Evolutionary conservation across 2,888 invertebrate species (phyloP).

Genomic region (Stenolophus ochropezus): DNA sequence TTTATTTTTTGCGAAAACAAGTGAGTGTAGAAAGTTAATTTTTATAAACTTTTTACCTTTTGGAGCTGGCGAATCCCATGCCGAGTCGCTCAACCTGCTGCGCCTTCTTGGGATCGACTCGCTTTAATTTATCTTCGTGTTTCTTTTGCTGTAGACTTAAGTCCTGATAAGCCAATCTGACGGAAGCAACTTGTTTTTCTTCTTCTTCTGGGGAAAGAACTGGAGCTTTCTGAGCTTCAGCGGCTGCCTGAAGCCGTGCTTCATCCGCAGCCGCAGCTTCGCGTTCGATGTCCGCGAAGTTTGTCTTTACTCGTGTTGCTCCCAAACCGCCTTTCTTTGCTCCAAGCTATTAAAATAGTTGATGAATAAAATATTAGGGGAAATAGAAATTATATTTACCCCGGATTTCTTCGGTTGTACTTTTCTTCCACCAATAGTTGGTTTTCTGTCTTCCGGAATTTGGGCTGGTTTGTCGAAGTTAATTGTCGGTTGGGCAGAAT

Average conservation of each 20-base stretch:
- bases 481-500: conserved; percentile 69
- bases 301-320: conserved; percentile 94
- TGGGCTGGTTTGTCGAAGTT: conserved; percentile 67
- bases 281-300: conserved; percentile 96
- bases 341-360: conserved; percentile 79
- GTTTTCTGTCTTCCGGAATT: conserved; percentile 74
- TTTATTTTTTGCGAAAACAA: too few relatives aligned
- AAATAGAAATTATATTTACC: conserved; percentile 71
- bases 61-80: conserved; percentile 82
- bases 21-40: too few relatives aligned
- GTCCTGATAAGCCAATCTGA: conserved; percentile 87
- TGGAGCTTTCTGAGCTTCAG: conserved; percentile 71
- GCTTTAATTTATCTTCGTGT: conserved; percentile 83
- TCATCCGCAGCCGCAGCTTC: conserved; percentile 91
- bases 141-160: conserved; percentile 81
- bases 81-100: conserved; percentile 94
- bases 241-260: conserved; percentile 73
- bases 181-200: conserved; percentile 80
- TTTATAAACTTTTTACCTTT: conserved; percentile 42
- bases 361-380: not conserved
- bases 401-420: conserved; percentile 81
- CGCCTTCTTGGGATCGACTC: conserved; percentile 87
- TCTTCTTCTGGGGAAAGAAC: conserved; percentile 78
- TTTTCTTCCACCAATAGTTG: conserved; percentile 84
- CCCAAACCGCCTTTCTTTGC: conserved; percentile 92